These are phyloP conservation scores for Diplolepis rosae DNA, from an alignment of 2,888 invertebrate species.

Conservation along the genomic window DNA sequence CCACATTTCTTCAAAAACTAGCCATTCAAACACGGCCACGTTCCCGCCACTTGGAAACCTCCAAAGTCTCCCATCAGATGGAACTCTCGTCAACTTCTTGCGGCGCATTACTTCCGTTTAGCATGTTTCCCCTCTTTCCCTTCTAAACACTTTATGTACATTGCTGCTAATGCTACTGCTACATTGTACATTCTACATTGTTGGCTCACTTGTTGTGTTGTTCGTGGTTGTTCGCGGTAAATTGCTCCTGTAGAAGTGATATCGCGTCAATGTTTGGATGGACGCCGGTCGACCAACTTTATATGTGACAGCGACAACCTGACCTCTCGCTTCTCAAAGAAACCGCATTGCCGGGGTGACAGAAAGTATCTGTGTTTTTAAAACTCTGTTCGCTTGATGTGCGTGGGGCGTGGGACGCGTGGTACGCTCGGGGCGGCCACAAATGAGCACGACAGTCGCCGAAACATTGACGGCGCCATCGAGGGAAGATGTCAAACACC, in stretches of 20 bases:
- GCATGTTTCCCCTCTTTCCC: too few relatives aligned
- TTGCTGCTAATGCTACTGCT: too few relatives aligned
- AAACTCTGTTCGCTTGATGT: conserved; percentile 49
- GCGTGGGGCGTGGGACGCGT: conserved; percentile 60
- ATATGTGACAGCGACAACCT: background rate
- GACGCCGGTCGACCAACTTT: background rate
- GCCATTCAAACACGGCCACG: too few relatives aligned
- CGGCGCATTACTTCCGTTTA: too few relatives aligned
- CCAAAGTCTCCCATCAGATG: too few relatives aligned
- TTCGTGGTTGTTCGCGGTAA: background rate
- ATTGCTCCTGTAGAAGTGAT: background rate
- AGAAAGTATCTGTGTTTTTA: background rate
- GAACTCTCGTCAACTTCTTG: too few relatives aligned
- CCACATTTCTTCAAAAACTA: too few relatives aligned
- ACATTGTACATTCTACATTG: too few relatives aligned
- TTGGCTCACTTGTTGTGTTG: background rate
- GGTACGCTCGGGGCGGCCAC: conserved; percentile 65
- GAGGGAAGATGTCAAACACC: conserved; percentile 68
- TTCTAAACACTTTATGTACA: too few relatives aligned
- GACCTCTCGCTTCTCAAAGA: background rate
- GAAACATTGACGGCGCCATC: conserved; percentile 58
- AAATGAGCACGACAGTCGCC: conserved; percentile 61
- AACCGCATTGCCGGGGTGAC: background rate
- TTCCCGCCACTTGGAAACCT: too few relatives aligned
- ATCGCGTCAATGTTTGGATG: background rate